Evolutionary conservation across 1,140 invertebrate genomes (phyloP).

Genomic region (Tribolium castaneum): DNA sequence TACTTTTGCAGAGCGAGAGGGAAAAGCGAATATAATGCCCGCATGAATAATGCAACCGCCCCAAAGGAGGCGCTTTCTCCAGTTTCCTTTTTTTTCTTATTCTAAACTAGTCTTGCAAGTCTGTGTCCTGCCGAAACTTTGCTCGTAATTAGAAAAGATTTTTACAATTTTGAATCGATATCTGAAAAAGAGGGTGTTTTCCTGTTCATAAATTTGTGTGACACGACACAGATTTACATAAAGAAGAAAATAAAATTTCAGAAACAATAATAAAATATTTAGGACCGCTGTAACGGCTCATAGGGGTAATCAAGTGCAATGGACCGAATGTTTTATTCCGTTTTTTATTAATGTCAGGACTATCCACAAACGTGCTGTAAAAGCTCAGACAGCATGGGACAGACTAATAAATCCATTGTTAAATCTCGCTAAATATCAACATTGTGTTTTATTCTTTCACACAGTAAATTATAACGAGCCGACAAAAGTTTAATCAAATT

Average conservation of each 20-base stretch:
- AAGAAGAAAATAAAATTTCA: not conserved
- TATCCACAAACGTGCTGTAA: not conserved
- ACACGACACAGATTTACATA: conserved; percentile 10
- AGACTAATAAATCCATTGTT: no score
- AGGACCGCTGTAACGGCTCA: not conserved
- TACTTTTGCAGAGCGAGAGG: conserved; percentile 14
- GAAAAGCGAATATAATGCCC: not conserved
- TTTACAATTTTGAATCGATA: not conserved
- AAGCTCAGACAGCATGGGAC: no score
- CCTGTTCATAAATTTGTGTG: not conserved
- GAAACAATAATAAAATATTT: conserved; percentile 11
- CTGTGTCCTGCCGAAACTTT: not conserved
- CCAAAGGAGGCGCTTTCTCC: not conserved
- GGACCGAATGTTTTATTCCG: not conserved
- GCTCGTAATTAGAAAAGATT: not conserved
- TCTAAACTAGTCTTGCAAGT: not conserved
- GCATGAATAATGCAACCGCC: conserved; percentile 17
- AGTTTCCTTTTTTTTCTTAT: not conserved
- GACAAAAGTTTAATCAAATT: no score
- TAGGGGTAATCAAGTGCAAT: conserved; percentile 3
- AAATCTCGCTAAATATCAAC: no score
- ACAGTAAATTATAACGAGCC: no score
- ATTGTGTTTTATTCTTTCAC: no score
- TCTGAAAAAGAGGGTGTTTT: not conserved
- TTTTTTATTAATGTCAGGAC: not conserved